Base-by-base conservation (phyloP, 2,113 vertebrate genomes). In the Apeltes quadracus region DNA sequence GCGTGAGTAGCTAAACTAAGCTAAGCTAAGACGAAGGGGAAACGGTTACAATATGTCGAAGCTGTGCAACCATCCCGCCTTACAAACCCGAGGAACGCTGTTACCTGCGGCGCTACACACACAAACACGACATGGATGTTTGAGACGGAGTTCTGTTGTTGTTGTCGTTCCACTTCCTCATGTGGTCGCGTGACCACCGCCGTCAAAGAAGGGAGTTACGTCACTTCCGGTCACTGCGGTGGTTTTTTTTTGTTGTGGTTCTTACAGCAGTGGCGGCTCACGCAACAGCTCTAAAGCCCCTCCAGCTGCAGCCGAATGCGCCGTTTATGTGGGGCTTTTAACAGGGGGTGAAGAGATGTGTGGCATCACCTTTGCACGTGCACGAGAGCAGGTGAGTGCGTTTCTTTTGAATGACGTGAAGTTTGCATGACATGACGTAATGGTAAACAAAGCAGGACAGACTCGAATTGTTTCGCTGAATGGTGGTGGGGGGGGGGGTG, bases 91-190 rank as follows among this genome's bases (percentile, higher is more conserved):
- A 7, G 13, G 56, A 12, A 16, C 1, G 1, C 5, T 14, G 43
- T 61, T 61, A 78, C 78, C 11, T 81, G 4, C 1, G 5, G 7
- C 46, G 57, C 14, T 2, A 15, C 11, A n/a, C 32, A 39, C 13
- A 2, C 3, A 62, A 67, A 39, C 15, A 1, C 3, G 55, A 65
- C 7, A 20, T 15, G 0, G 9, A 34, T 68, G 1, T 62, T 23
- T 27, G 7, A 7, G 10, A 53, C 1, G 4, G 0, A 9, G 6
- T 39, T 55, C 1, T 63, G 20, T 18, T 82, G 44, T 68, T 82
- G 44, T 68, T 57, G 29, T 36, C 34, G 4, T 51, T 55, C 18
- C 32, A 57, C 79, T 85, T 82, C 76, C 83, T 57, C 9, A 41
- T 76, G 41, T 0, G 1, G 38, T 12, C 44, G 18, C 18, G 10